Evolutionary conservation across 2,888 invertebrate species (phyloP).

Genomic region (Lasioglossum vierecki): DNA sequence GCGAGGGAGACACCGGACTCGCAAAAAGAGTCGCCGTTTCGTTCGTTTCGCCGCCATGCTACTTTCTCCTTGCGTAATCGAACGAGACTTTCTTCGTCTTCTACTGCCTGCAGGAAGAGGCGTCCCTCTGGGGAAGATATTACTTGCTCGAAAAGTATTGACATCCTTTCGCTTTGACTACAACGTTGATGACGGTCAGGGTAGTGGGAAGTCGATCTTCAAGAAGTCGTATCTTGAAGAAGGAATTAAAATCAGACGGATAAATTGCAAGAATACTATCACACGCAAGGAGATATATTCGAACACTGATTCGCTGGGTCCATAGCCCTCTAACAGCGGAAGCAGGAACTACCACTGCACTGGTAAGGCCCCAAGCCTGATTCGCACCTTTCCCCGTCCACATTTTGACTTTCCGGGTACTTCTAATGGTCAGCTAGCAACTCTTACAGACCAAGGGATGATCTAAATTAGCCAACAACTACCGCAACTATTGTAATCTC

Average conservation of each 20-base stretch:
- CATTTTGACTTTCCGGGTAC: too few species aligned
- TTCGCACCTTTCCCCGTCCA: too few species aligned
- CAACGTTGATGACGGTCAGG: neutral
- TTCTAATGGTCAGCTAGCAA: too few species aligned
- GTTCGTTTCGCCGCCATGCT: slow-evolving; percentile 55
- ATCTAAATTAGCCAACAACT: too few species aligned
- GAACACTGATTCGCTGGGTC: neutral
- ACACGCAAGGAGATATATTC: neutral
- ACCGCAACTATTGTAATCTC: neutral
- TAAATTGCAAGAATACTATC: neutral
- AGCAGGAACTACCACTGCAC: neutral
- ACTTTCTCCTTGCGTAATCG: slow-evolving; percentile 77
- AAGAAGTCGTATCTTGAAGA: neutral
- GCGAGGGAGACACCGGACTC: slow-evolving; percentile 33
- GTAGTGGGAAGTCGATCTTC: too few species aligned
- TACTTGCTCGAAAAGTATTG: neutral
- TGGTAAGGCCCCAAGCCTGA: neutral
- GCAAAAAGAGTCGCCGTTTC: slow-evolving; percentile 56
- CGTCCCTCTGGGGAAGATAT: neutral
- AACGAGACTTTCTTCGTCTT: slow-evolving; percentile 60
- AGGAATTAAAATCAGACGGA: neutral
- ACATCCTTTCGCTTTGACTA: neutral
- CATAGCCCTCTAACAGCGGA: neutral
- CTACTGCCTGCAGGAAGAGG: neutral
- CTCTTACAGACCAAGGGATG: too few species aligned